phyloP scores from a whole-genome alignment of 2,113 vertebrate genomes.

The Anhinga anhinga region DNA sequence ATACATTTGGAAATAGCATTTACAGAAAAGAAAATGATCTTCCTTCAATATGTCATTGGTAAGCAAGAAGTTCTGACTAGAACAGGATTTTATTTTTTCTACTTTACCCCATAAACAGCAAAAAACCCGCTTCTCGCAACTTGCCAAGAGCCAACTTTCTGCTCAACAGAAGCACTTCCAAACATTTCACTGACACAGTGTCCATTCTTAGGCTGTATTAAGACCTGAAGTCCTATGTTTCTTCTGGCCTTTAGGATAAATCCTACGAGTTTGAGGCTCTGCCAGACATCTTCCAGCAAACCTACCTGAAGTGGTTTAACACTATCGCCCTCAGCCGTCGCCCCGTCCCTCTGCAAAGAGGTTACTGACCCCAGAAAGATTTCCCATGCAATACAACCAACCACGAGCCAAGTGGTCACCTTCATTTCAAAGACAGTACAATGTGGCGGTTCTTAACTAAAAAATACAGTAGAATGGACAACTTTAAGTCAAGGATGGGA shows the following conservation, averaged over 20 bases:
- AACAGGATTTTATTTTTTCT: not conserved
- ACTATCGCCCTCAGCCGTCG: not conserved
- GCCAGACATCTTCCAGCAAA: not conserved
- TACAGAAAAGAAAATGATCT: not conserved
- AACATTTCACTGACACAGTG: not conserved
- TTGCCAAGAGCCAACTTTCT: not conserved
- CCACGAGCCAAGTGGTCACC: not conserved
- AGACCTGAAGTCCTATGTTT: not conserved
- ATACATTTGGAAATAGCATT: not conserved
- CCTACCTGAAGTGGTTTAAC: not conserved
- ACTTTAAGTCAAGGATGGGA: not conserved
- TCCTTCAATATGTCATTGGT: not conserved
- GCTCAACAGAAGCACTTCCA: not conserved
- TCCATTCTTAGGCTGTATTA: not conserved
- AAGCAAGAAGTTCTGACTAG: not conserved
- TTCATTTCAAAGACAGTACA: not conserved
- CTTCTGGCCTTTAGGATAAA: not conserved
- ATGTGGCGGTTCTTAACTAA: not conserved
- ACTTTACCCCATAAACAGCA: not conserved
- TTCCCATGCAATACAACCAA: not conserved
- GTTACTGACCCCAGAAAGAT: not conserved
- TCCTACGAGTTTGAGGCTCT: not conserved
- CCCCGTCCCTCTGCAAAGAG: not conserved
- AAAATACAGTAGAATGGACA: not conserved
- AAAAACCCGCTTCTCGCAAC: not conserved